Conservation (phyloP, 35 echinoderm and acorn worm species). For the Patiria miniata region DNA sequence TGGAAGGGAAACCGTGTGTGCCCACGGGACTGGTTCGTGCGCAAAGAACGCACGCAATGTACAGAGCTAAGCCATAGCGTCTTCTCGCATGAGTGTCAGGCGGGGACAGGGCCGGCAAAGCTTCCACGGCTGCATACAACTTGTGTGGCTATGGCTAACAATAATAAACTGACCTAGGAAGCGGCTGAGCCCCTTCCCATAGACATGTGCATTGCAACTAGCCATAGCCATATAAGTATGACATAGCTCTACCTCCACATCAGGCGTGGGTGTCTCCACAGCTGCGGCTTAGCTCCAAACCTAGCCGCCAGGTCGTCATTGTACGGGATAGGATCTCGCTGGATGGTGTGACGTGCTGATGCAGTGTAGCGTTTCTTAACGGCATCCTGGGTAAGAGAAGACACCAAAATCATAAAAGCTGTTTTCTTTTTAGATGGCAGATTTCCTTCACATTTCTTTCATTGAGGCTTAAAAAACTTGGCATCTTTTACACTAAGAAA, state of each 20-base stretch:
- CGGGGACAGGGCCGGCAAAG: too few species aligned
- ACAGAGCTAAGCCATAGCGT: too few species aligned
- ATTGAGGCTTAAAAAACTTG: background rate
- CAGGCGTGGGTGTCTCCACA: conserved; percentile 84
- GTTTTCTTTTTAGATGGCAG: background rate
- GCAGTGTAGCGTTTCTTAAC: conserved; percentile 40
- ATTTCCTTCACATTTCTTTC: background rate
- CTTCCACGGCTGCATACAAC: too few species aligned
- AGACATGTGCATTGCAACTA: too few species aligned
- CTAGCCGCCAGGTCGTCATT: conserved; percentile 66
- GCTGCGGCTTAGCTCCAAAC: conserved; percentile 84
- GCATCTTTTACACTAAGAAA: background rate
- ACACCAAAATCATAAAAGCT: background rate
- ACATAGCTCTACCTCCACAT: conserved; percentile 64
- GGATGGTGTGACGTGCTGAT: conserved; percentile 90
- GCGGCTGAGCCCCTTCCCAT: too few species aligned
- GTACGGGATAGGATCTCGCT: conserved; percentile 94
- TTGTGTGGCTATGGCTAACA: too few species aligned
- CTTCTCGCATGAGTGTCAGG: too few species aligned
- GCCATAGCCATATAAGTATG: too few species aligned
- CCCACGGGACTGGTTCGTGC: too few species aligned
- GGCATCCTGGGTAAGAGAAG: background rate
- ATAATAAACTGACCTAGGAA: too few species aligned
- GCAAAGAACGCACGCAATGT: too few species aligned
- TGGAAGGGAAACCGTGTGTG: too few species aligned